Percentiles rank a stretch among this genome's conserved stretches.
Conservation (phyloP, 2,113 vertebrate genomes). For the Caloenas nicobarica region DNA sequence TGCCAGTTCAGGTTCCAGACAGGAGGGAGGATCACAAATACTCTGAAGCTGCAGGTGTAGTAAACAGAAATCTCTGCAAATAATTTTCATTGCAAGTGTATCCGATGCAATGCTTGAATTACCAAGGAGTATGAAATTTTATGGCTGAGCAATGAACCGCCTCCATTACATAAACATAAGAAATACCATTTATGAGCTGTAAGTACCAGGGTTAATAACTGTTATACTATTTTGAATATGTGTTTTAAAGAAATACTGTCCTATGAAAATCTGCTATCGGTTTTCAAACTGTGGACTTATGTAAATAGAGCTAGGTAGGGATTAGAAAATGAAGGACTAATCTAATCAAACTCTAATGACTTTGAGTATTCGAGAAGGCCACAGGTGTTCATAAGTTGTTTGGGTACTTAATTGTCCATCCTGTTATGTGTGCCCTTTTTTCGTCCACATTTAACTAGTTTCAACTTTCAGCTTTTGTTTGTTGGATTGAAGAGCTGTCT, state of each 20-base stretch:
- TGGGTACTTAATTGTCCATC: fast-evolving
- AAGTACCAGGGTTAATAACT: background rate
- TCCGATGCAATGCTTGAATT: background rate
- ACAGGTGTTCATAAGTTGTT: background rate
- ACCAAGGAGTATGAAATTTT: background rate
- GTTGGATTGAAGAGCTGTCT: background rate
- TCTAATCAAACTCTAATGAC: background rate
- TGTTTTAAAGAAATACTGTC: background rate
- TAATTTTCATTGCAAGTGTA: background rate
- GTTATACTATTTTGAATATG: background rate
- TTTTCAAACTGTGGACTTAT: background rate
- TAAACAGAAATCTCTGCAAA: background rate
- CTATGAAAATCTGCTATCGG: background rate
- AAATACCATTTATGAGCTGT: background rate
- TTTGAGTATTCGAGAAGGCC: background rate
- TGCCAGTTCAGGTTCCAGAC: background rate
- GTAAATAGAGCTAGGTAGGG: background rate
- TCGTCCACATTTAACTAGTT: background rate
- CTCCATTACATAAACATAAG: background rate
- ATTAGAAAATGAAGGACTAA: background rate
- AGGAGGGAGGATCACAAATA: background rate
- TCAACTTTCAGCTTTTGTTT: background rate
- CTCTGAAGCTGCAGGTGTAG: background rate
- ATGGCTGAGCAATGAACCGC: background rate
- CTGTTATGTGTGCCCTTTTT: background rate